A percentile compares a stretch with the other conserved stretches of the same genome.
These are phyloP conservation scores for Parapristionchus giblindavisi DNA, from an alignment of 2,888 invertebrate genomes.

Conservation along the genomic window DNA sequence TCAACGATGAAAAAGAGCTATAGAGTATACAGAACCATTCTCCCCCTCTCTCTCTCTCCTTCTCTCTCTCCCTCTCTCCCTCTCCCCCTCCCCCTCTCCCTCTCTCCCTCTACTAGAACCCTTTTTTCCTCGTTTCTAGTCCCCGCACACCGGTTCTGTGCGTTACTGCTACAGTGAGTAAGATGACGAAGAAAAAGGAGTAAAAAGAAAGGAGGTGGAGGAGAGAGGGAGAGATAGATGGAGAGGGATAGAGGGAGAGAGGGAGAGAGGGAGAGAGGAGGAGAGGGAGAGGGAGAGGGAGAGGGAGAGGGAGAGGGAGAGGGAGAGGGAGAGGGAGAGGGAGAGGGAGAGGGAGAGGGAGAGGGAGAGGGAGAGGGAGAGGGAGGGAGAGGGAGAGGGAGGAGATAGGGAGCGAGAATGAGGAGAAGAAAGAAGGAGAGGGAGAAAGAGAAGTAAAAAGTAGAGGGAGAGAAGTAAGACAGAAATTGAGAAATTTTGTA, in stretches of 20 bases:
- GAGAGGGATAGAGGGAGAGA: neutral
- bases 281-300: slow-evolving; percentile 14
- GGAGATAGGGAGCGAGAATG: neutral
- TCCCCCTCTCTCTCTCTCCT: too few relatives aligned
- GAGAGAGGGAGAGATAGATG: neutral
- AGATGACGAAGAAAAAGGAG: too few relatives aligned
- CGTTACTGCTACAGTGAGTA: too few relatives aligned
- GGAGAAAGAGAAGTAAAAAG: neutral
- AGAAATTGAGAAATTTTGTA: neutral
- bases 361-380: neutral
- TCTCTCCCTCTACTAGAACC: too few relatives aligned
- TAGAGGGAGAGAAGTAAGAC: neutral
- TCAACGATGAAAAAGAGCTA: too few relatives aligned
- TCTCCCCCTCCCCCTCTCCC: too few relatives aligned
- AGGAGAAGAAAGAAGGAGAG: neutral
- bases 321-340: neutral
- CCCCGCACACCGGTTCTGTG: too few relatives aligned
- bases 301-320: neutral
- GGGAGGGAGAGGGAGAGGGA: neutral
- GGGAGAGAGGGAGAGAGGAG: neutral
- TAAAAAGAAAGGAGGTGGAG: too few relatives aligned
- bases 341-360: neutral
- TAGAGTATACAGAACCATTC: too few relatives aligned
- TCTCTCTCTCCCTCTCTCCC: too few relatives aligned
- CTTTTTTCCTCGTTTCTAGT: too few relatives aligned